Evolutionary conservation across 2,113 vertebrate genomes (phyloP).

Genomic region (Trachemys scripta): DNA sequence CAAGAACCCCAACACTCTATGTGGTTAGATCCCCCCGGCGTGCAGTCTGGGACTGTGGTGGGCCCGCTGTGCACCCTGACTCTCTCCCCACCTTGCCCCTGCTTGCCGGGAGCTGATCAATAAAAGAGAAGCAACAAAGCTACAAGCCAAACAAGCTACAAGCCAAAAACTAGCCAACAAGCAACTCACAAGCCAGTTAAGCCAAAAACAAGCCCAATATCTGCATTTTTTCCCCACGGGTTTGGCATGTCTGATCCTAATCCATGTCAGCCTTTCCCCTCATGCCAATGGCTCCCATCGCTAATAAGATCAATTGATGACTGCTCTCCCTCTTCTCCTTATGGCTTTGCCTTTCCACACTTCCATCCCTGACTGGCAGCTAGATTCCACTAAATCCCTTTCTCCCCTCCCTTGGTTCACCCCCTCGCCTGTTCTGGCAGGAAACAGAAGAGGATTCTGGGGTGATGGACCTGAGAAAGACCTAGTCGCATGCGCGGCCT

Average conservation of each 20-base stretch:
- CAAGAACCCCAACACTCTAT: too few species aligned
- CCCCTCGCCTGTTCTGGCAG: background rate
- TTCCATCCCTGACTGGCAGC: background rate
- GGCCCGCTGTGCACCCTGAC: too few species aligned
- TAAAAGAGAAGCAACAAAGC: too few species aligned
- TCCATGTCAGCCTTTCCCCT: background rate
- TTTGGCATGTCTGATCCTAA: too few species aligned
- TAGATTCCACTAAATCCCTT: background rate
- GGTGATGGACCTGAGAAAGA: background rate
- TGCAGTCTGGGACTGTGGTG: too few species aligned
- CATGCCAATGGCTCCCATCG: background rate
- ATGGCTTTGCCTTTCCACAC: background rate
- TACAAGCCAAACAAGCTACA: too few species aligned
- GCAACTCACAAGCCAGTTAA: too few species aligned
- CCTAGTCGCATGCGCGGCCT: background rate
- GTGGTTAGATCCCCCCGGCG: too few species aligned
- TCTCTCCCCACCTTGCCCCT: too few species aligned
- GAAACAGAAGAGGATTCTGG: background rate
- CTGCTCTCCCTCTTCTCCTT: background rate
- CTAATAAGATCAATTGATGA: background rate
- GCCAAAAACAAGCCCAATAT: too few species aligned
- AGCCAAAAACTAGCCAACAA: too few species aligned
- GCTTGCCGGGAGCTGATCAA: too few species aligned
- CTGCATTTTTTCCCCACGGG: accelerated
- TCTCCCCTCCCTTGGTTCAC: background rate